Percentiles rank a stretch among this genome's conserved stretches.
These are phyloP conservation scores for Physocephala rufipes DNA, from an alignment of 2,888 invertebrate genomes.

Conservation along the genomic window DNA sequence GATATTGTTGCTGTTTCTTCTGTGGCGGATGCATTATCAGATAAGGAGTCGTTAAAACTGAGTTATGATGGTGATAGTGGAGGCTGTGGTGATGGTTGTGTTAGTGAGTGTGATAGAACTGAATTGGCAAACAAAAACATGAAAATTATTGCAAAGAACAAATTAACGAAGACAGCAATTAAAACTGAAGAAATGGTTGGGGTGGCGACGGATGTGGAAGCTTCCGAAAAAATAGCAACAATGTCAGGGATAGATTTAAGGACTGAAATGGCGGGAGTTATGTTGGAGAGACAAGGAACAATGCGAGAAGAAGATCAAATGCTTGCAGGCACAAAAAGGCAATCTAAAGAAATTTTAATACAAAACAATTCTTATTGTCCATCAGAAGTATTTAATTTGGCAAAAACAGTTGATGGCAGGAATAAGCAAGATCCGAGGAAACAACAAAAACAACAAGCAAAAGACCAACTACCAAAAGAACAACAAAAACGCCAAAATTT, in stretches of 20 bases:
- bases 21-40: not conserved
- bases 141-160: constrained; percentile 19
- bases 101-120: not conserved
- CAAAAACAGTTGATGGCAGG: too few relatives aligned
- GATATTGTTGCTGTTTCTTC: not conserved
- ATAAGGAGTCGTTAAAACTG: not conserved
- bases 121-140: constrained; percentile 13
- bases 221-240: too few relatives aligned
- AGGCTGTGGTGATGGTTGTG: not conserved
- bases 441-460: not conserved
- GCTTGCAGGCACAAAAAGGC: too few relatives aligned
- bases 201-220: too few relatives aligned
- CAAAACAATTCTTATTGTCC: not conserved
- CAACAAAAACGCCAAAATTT: constrained; percentile 15
- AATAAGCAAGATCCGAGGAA: not conserved
- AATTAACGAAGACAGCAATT: constrained; percentile 2
- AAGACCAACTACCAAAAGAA: constrained; percentile 7
- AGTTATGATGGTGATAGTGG: not conserved
- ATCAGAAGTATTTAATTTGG: not conserved
- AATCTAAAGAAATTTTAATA: not conserved
- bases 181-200: constrained; percentile 6
- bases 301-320: too few relatives aligned
- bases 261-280: not conserved
- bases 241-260: too few relatives aligned
- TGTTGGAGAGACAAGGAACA: not conserved